Evolutionary conservation across 2,888 invertebrate genomes (phyloP), one percentile per base, ranked within the genome.

Genomic region (Machimus rusticus): DNA sequence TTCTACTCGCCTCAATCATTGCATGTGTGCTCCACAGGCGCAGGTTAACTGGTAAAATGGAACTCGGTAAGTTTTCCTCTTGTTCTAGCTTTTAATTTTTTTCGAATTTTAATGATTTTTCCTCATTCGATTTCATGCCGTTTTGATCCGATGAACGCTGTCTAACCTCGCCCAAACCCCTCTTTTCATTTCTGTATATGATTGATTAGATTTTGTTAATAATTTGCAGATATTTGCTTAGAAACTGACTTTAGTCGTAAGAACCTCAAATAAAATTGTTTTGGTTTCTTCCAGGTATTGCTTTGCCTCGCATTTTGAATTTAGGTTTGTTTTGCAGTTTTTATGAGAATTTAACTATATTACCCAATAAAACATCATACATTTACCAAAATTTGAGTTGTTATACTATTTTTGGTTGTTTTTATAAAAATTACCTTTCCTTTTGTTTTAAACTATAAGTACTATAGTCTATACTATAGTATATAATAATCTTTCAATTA

Each of bases 11-110:
- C 0, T 95, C 97, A 0, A 94, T 98, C 86, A 95, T 98, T 86
- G 98, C 98, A 1, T 97, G 98, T 91, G 95, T 98, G 86, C 93
- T 99, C 82, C 98, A 98, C 91, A 95, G 97, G 90, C 94, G 96
- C 90, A 95, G 97, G 89, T 95, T 96, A 89, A 96, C 96, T 85
- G 98, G 98, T 89, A 96, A 97, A 94, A 95, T 97, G 96, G 96
- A 95, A 90, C 93, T 96, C 88, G 95, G 95, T 91, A 90, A 90
- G 90, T 85, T 39, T 87, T 55, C 6, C 23, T 39, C 2, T 14
- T 9, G 34, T 19, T 34, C n/a, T 76, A 37, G 14, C 37, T 55
- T 46, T 55, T 43, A 8, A 43, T 85, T 85, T 74, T 39, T 39
- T 39, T 74, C 74, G 9, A 78, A 37, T 16, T 57, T 78, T 23